These are phyloP conservation scores for Euphydryas editha DNA, from an alignment of 2,888 invertebrate species.

Conservation along the genomic window DNA sequence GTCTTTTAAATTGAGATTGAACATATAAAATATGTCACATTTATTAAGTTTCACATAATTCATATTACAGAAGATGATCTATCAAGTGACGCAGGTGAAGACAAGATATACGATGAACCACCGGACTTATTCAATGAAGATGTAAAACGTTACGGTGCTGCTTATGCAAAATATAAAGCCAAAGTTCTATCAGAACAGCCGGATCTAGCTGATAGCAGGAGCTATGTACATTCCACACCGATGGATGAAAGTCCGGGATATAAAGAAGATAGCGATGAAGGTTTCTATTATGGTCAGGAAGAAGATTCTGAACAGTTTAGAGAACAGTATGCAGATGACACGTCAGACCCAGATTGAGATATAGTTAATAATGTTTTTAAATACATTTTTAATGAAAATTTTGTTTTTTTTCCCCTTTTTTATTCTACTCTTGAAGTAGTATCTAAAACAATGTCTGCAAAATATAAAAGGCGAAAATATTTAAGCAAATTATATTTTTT, in stretches of 20 bases:
- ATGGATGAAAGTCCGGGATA: constrained; percentile 55
- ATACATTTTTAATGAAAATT: not conserved
- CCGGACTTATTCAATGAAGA: constrained; percentile 73
- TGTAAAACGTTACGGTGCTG: constrained; percentile 84
- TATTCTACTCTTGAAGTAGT: too few species aligned
- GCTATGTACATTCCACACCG: constrained; percentile 57
- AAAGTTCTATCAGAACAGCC: constrained; percentile 63
- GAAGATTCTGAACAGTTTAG: constrained; percentile 65
- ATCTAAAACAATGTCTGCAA: too few species aligned
- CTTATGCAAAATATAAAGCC: constrained; percentile 87
- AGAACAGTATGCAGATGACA: constrained; percentile 63
- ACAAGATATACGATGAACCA: constrained; percentile 68
- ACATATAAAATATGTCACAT: not conserved
- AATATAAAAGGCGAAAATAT: too few species aligned
- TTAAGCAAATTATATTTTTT: too few species aligned
- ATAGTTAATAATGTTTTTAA: not conserved
- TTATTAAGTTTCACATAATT: too few species aligned
- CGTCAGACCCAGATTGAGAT: constrained; percentile 56
- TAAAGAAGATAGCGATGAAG: constrained; percentile 72
- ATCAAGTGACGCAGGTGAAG: constrained; percentile 77
- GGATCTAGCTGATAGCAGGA: constrained; percentile 48
- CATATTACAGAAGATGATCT: constrained; percentile 66
- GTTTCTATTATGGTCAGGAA: constrained; percentile 76
- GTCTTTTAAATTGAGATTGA: not conserved
- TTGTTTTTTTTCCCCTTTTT: not conserved